Evolutionary conservation across 2,888 invertebrate species (phyloP), one percentile per base, ranked within the genome.

Genomic region (Chymomyza caudatula): DNA sequence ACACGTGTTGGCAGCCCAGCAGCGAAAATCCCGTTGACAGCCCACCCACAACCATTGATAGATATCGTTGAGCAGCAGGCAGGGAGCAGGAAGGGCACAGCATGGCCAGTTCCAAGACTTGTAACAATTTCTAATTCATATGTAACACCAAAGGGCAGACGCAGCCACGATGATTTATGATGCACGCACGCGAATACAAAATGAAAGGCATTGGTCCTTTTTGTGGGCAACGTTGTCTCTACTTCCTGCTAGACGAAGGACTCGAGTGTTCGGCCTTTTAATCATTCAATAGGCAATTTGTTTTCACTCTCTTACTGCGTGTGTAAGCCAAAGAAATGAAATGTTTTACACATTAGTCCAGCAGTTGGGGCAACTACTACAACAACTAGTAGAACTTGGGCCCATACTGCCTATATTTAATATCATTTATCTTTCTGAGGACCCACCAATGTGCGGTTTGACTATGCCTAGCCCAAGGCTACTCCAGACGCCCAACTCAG

Each of bases 271-370:
- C n/a, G 65, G 60, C 67, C 77, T 69, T 79, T 82, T 82, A 82
- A 82, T 82, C 83, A 85, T 86, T 86, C 85, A 85, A 85, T 83
- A 83, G 85, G 77, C 85, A 85, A 85, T 86, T 85, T 85, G 85
- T 85, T 83, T 49, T 73, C 65, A 60, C 62, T 67, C 51, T 64
- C 53, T 59, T 61, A 43, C 52, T 52, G 53, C 63, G 54, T 54
- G 62, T 70, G n/a, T 37, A 5, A 23, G 25, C 66, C 60, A 49
- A 66, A 69, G 65, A 83, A 80, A 78, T 74, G 81, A 80, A 83
- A 80, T 83, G 76, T 73, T 80, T 77, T 72, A 77, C 79, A 80
- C 78, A 77, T 75, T 78, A 73, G 55, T 60, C 63, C 42, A 64
- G 57, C 47, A 58, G 37, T 3, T 44, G 51, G 54, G 51, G 23